phyloP scores from a whole-genome alignment of 1,140 invertebrate species.

The Halyomorpha halys region DNA sequence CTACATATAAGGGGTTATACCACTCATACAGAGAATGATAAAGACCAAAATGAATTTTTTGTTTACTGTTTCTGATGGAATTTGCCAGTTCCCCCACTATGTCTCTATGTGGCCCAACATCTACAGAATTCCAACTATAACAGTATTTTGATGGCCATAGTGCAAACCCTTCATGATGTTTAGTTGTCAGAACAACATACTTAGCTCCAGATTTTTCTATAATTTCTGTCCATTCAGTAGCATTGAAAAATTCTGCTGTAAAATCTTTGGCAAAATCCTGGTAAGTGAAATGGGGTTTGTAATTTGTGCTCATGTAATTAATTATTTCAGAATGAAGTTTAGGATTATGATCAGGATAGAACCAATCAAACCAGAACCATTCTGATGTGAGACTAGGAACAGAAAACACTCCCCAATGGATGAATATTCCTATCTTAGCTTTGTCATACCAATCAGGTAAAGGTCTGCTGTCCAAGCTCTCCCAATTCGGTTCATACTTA shows the following conservation, averaged over 20 bases:
- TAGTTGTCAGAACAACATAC: conserved; percentile 82
- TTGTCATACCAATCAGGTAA: conserved; percentile 81
- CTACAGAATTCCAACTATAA: conserved; percentile 82
- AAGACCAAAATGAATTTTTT: conserved; percentile 62
- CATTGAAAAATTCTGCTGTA: conserved; percentile 71
- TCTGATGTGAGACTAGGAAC: conserved; percentile 75
- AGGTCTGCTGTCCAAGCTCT: conserved; percentile 69
- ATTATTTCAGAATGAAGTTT: conserved; percentile 25
- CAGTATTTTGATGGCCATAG: conserved; percentile 77
- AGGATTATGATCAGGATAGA: conserved; percentile 30
- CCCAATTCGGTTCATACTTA: conserved; percentile 59
- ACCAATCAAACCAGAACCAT: conserved; percentile 81
- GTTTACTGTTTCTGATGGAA: conserved; percentile 49
- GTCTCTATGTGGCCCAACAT: conserved; percentile 75
- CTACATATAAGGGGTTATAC: conserved; percentile 75
- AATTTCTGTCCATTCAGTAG: conserved; percentile 61
- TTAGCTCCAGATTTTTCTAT: conserved; percentile 68
- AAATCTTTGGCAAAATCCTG: conserved; percentile 76
- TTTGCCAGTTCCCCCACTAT: conserved; percentile 57
- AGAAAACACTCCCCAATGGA: conserved; percentile 88
- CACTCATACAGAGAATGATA: conserved; percentile 88
- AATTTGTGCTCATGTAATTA: conserved; percentile 66
- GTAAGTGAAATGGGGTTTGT: conserved; percentile 67
- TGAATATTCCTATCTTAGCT: conserved; percentile 85
- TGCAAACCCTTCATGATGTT: conserved; percentile 89